These are phyloP conservation scores for Syngnathoides biaculeatus DNA, from an alignment of 2,113 vertebrate genomes.

Conservation along the genomic window DNA sequence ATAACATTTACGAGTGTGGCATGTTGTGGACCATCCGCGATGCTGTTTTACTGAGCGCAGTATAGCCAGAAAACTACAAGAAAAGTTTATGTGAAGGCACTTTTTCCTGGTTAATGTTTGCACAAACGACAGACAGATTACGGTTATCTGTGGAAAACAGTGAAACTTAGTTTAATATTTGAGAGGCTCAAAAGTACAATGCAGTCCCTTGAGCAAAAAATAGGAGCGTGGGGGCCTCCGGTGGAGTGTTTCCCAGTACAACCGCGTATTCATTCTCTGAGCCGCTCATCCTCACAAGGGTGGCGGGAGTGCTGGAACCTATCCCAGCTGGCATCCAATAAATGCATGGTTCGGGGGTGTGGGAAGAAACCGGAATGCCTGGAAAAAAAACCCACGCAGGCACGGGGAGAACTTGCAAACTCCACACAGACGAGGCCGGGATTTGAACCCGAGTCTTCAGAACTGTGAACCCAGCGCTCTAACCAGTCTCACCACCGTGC, in stretches of 20 bases:
- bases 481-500: too few relatives aligned
- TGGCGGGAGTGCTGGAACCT: too few relatives aligned
- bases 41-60: neutral
- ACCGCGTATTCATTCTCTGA: too few relatives aligned
- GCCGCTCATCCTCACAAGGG: too few relatives aligned
- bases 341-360: too few relatives aligned
- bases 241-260: neutral
- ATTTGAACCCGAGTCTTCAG: too few relatives aligned
- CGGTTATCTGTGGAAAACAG: constrained; percentile 23
- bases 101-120: constrained; percentile 1
- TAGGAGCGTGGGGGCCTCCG: neutral
- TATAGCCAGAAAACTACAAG: neutral
- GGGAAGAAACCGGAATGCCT: too few relatives aligned
- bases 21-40: neutral
- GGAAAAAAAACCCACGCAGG: too few relatives aligned
- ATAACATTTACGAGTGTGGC: neutral
- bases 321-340: too few relatives aligned
- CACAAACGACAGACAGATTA: constrained; percentile 7
- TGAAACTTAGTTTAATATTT: constrained; percentile 8
- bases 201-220: neutral
- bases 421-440: too few relatives aligned
- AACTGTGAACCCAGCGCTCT: too few relatives aligned
- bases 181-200: neutral
- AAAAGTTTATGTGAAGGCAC: neutral
- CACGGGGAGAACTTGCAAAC: too few relatives aligned